Evolutionary conservation across 2,113 vertebrate genomes (phyloP), one percentile per base, ranked within the genome.

Genomic region (Aptenodytes forsteri): DNA sequence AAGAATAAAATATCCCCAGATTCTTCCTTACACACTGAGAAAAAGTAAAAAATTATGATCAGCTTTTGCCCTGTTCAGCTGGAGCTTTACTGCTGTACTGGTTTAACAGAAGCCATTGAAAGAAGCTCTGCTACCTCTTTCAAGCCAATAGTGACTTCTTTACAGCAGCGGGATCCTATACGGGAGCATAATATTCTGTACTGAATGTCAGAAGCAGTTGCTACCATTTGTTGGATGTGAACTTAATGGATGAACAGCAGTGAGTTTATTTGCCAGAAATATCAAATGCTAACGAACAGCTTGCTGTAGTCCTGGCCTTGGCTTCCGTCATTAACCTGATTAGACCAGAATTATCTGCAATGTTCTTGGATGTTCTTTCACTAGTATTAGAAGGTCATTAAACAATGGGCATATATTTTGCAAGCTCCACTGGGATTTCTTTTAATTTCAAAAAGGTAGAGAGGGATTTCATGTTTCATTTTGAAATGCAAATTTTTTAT

Each of bases 241-340:
- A 80, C 94, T 83, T 83, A 94, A 89, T 93, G 87, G 73, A 13
- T 90, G 91, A 96, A 77, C 93, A 96, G 94, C 91, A 93, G 87
- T 73, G 87, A 93, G 61, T 93, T 95, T 93, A 89, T 95, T 94
- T 93, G 91, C 96, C 95, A 96, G 95, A 94, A 96, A 94, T 94
- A 96, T 94, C 94, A 97, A 96, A 96, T 96, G 93, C 77, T 96
- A 96, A 93, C 0, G n/a, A 97, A 96, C 95, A 97, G 91, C 94
- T 96, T 97, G 95, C 87, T 90, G 54, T 87, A 95, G 83, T 84
- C 81, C 81, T 95, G 84, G 94, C 83, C 90, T 90, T 95, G 94
- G 87, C 90, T 97, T 92, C 85, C 0, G 1, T 89, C 83, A 56
- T 96, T 97, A 97, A 94, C 95, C 91, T 93, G 95, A 90, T 96